Conservation (phyloP, 2,797 vertebrate genomes). For the Schizopygopsis pylzovi region DNA sequence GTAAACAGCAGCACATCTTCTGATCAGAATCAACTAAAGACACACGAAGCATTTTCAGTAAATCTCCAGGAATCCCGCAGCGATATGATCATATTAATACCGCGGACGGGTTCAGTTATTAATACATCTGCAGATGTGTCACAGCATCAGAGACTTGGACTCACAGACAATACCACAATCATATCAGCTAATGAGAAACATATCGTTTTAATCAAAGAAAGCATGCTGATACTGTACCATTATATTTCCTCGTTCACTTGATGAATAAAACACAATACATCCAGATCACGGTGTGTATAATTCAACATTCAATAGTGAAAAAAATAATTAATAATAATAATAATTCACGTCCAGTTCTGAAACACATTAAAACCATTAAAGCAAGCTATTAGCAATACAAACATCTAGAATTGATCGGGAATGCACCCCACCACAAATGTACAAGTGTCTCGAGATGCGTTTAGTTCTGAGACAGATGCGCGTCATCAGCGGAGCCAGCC, state of each 20-base stretch:
- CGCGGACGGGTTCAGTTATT: background rate
- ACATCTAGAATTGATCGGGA: background rate
- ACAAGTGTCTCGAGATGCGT: background rate
- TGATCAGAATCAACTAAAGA: background rate
- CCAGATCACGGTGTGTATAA: background rate
- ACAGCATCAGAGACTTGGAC: background rate
- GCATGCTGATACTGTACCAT: constrained; percentile 20
- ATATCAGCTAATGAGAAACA: background rate
- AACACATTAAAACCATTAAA: background rate
- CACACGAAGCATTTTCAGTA: no score
- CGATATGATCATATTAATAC: background rate
- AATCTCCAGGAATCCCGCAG: background rate
- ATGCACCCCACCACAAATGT: no score
- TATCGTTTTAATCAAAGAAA: background rate
- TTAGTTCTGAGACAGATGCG: background rate
- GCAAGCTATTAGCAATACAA: background rate
- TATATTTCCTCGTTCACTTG: background rate
- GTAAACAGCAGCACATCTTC: background rate
- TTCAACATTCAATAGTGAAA: background rate
- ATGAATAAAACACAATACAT: background rate
- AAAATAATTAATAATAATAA: background rate
- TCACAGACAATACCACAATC: background rate
- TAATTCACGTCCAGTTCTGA: background rate
- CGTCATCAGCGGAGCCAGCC: background rate
- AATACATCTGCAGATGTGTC: background rate